Conservation (phyloP, 2,888 invertebrate genomes). For the Drosophila birchii region DNA sequence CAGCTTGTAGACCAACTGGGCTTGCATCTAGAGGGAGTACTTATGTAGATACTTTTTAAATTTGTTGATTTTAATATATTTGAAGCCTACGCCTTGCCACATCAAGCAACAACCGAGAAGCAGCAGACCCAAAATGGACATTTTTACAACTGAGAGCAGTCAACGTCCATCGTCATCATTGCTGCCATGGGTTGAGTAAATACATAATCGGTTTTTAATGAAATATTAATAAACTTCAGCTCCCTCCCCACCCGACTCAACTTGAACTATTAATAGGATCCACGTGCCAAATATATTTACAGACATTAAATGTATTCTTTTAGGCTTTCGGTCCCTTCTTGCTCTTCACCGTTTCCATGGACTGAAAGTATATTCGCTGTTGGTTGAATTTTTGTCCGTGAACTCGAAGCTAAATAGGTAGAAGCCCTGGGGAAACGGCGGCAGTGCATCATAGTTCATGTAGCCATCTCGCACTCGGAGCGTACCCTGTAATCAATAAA, state of each 20-base stretch:
- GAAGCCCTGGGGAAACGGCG: conserved; percentile 1
- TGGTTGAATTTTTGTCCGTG: neutral
- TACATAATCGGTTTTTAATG: neutral
- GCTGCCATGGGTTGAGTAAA: neutral
- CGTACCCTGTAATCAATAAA: too few species aligned
- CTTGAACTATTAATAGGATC: neutral
- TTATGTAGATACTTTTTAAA: neutral
- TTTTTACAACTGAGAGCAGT: neutral
- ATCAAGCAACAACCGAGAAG: conserved; percentile 2
- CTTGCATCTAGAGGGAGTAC: neutral
- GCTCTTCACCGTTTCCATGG: neutral
- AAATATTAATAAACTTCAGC: neutral
- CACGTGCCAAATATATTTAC: neutral
- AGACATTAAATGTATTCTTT: neutral
- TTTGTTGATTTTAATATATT: neutral
- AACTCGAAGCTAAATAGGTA: neutral
- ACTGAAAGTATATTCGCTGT: neutral
- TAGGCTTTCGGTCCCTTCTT: neutral
- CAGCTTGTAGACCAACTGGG: conserved; percentile 33
- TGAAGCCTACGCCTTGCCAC: neutral
- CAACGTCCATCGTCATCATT: neutral
- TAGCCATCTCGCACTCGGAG: too few species aligned
- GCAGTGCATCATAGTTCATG: too few species aligned
- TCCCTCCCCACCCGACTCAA: neutral
- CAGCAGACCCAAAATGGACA: neutral